Evolutionary conservation across 2,113 vertebrate species (phyloP).

Genomic region (Callipepla californica): DNA sequence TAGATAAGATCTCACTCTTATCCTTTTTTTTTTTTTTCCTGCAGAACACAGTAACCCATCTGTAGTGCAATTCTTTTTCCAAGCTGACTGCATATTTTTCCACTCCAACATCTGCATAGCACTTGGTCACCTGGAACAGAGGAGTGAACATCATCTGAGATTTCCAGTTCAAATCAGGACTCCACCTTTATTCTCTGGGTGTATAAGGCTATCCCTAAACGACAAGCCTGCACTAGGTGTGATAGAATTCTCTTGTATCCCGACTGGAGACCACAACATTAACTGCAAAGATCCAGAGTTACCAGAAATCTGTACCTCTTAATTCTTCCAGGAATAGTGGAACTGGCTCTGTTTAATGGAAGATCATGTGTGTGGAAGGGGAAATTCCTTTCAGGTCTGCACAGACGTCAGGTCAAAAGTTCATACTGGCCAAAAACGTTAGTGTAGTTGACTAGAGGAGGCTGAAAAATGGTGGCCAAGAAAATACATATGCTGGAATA

Average conservation of each 20-base stretch:
- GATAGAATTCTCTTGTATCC: not conserved
- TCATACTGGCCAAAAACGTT: not conserved
- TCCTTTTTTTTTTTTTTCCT: not conserved
- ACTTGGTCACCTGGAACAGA: not conserved
- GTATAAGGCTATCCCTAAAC: not conserved
- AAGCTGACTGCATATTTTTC: not conserved
- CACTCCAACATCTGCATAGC: conserved; percentile 1
- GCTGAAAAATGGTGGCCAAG: conserved; percentile 21
- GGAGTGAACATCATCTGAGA: not conserved
- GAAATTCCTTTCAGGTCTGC: conserved; percentile 42
- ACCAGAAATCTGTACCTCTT: not conserved
- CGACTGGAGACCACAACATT: not conserved
- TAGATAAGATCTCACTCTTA: not conserved
- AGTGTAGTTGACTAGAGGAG: not conserved
- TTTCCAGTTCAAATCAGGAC: conserved; percentile 9
- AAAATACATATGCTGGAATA: conserved; percentile 18
- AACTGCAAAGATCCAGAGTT: not conserved
- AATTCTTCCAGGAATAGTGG: conserved; percentile 33
- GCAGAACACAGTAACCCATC: not conserved
- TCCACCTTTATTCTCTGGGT: not conserved
- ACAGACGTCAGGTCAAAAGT: conserved; percentile 29
- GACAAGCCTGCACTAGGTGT: not conserved
- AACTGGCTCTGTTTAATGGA: conserved; percentile 38
- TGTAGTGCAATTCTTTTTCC: not conserved
- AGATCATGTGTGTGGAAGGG: not conserved